Evolutionary conservation across 2,797 vertebrate genomes (phyloP), one percentile per base, ranked within the genome.

Genomic region (Gymnodraco acuticeps): DNA sequence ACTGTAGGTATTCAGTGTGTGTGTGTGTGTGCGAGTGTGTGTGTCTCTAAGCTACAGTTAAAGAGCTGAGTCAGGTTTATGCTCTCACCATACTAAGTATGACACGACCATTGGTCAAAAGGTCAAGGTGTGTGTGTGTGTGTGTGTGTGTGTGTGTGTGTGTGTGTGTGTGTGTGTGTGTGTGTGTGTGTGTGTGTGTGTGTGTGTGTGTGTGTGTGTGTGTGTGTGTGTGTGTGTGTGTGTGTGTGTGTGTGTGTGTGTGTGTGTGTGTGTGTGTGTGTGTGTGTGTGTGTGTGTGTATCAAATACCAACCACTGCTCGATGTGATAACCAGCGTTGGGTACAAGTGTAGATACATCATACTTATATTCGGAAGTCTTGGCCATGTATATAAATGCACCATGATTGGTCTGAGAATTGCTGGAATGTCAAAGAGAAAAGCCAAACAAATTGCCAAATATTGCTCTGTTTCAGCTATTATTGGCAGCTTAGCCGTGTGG

Each of bases 21-120:
- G 20, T 67, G 62, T 27, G 31, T 23, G 23, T 23, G 23, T 0
- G 23, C 16, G 16, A 10, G 51, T 16, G 19, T 42, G 31, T 13
- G 27, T 42, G 62, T 12, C 12, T 50, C 46, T 5, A 17, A 47
- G 54, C 68, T 62, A 38, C 64, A 61, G 58, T 42, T 80, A 70
- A 82, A 87, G 43, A 70, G 86, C 87, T 87, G 84, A 89, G 64
- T 87, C 84, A 88, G 77, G 56, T 68, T 82, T 73, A 58, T 78
- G 47, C 72, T 74, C 67, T 67, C 58, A 59, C 64, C 31, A 78
- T 80, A 73, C 78, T 88, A 75, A 86, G 72, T 66, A 79, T 59
- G 73, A 79, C 68, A 78, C n/a, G 5, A 71, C 68, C 66, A 46
- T 2, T 19, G 66, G 41, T 19, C 61, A 68, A 80, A 83, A 81